Base-by-base conservation (phyloP, 2,888 invertebrate genomes). In the Drosophila greeni region DNA sequence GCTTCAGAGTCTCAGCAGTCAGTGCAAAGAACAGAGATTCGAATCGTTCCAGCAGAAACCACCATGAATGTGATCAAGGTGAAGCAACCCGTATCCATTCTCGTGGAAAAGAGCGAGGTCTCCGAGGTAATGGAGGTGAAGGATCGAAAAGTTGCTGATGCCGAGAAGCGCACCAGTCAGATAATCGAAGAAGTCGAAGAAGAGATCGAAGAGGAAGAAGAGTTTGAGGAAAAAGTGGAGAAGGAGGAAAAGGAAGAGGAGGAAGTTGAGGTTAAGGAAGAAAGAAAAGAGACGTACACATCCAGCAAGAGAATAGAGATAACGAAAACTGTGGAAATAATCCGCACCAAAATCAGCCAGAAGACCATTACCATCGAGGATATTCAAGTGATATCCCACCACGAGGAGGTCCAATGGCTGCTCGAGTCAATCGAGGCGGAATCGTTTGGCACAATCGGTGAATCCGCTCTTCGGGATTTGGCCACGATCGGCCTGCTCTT, bases 401-500 rank as follows among this genome's bases (percentile, higher is more conserved):
- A 93, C 14, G 92, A 92, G 59, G 94, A 95, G 89, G 93, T 95
- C 16, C 92, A 94, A 69, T 92, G 94, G 86, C 90, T 94, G 29
- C 90, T 96, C 73, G 92, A 94, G 76, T 91, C 93, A 12, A 91
- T 95, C 20, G 92, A 93, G 75, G 94, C 93, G 2, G 93, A 93
- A 83, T 94, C 95, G 76, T 95, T 95, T 85, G 95, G 95, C 1
- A 92, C 94, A 7, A 86, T 73, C 33, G 95, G 95, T 11, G 94
- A 95, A 89, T 91, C 91, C 24, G 94, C 95, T 1, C 88, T 96
- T 48, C 90, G 94, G 53, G 96, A 96, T 90, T 89, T 96, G 60
- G 95, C 95, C 11, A 94, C 94, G 76, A 95, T 96, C 66, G 95
- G 95, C 24, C 93, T 94, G 75, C 90, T 96, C 79, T 90, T 95